Conservation (phyloP, 1,140 invertebrate species). For the Eupeodes corollae region DNA sequence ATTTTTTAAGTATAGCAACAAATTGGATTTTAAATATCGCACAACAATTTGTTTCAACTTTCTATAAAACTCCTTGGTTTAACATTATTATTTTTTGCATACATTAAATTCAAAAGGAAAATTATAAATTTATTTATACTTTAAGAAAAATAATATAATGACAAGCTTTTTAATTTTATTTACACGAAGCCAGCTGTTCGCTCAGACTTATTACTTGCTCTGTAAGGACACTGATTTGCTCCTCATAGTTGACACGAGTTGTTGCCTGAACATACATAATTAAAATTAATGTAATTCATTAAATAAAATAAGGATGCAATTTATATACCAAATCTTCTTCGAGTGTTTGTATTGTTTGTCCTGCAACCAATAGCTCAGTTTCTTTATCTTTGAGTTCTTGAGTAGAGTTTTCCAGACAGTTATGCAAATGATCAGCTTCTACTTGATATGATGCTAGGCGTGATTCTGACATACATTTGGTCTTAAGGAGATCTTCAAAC, state of each 20-base stretch:
- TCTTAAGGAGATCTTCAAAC: conserved; percentile 26
- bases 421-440: conserved; percentile 28
- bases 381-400: conserved; percentile 38
- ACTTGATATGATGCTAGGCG: conserved; percentile 21
- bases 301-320: not conserved
- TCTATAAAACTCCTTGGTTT: not conserved
- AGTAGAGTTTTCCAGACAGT: conserved; percentile 29
- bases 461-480: conserved; percentile 28
- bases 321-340: conserved; percentile 43
- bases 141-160: not conserved
- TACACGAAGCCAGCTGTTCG: conserved; percentile 56
- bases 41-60: too few relatives aligned
- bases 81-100: not conserved
- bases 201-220: conserved; percentile 87
- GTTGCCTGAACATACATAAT: conserved; percentile 39
- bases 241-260: conserved; percentile 72
- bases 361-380: conserved; percentile 39
- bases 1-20: too few relatives aligned
- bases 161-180: conserved; percentile 12
- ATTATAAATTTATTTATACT: too few relatives aligned
- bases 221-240: conserved; percentile 78
- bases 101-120: too few relatives aligned
- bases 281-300: not conserved
- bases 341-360: conserved; percentile 38
- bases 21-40: too few relatives aligned